Evolutionary conservation across 1,140 invertebrate species (phyloP), one percentile per base, ranked within the genome.

Genomic region (Rhysida immarginata): DNA sequence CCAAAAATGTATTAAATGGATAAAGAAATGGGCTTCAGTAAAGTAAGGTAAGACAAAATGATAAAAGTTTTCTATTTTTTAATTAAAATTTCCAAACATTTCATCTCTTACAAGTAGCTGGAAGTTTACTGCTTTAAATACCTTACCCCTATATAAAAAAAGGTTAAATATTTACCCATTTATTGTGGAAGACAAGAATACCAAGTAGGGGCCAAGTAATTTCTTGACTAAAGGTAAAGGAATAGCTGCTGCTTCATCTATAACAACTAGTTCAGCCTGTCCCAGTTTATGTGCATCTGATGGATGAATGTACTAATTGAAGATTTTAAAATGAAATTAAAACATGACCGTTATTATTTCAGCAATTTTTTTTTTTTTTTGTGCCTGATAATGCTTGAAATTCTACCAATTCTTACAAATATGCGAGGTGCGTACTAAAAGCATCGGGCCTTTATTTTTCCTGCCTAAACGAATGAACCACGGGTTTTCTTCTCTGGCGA

Each of bases 201-300:
- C 87, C 29, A 99, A 74, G 67, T 96, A 96, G 1, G 93, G 89
- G 0, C 91, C 91, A 52, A 92, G 75, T 67, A 96, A 83, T 42
- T 82, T 79, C 64, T 91, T 91, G 0, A 99, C 94, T 62, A 91
- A 79, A 0, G 91, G 87, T 48, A 99, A 72, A 0, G 96, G 96
- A 62, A 99, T 99, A 20, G 96, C 96, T 2, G 96, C 96, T 11
- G 96, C 96, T 76, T 99, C 96, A 69, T 99, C 96, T 61, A 99
- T 96, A 21, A 98, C 81, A 26, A 99, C 74, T 14, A 99, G 71
- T 72, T 99, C 95, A 16, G 93, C 92, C 67, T 95, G 91, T 18
- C 85, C 83, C 25, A 98, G 74, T 60, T 90, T 83, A 45, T 81
- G 78, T n/a, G 82, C 80, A 71, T 99, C 94, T 29, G 81, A 81